Evolutionary conservation across 2,113 vertebrate species (phyloP).

Genomic region (Epinephelus moara): DNA sequence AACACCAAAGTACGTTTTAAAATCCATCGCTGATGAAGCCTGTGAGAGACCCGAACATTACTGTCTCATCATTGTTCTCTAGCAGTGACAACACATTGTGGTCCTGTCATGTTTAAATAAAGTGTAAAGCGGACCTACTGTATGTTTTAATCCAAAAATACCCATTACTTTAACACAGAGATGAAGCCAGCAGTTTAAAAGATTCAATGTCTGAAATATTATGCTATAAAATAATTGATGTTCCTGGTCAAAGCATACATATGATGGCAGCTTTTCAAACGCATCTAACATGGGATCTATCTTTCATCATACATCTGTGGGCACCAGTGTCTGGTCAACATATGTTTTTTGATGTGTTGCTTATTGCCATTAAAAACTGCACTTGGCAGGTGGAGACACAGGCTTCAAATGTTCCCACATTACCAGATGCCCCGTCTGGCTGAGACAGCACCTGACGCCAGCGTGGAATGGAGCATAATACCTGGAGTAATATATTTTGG

Average conservation of each 20-base stretch:
- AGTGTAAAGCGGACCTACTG: background rate
- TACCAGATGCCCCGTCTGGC: slow-evolving; percentile 60
- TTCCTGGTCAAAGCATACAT: background rate
- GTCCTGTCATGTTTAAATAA: background rate
- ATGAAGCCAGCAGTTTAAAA: background rate
- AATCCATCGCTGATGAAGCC: slow-evolving; percentile 15
- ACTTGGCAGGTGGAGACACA: slow-evolving; percentile 51
- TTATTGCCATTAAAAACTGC: slow-evolving; percentile 46
- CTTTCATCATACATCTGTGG: slow-evolving; percentile 34
- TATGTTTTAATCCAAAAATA: background rate
- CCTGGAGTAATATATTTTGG: slow-evolving; percentile 48
- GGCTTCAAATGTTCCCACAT: slow-evolving; percentile 54
- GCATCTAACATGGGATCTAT: slow-evolving; percentile 10
- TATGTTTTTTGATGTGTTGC: slow-evolving; percentile 51
- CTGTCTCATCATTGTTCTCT: background rate
- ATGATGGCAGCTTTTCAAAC: slow-evolving; percentile 13
- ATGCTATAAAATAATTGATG: background rate
- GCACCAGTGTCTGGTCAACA: slow-evolving; percentile 28
- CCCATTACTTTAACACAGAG: background rate
- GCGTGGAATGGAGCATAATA: slow-evolving; percentile 26
- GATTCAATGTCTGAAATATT: background rate
- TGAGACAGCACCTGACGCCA: slow-evolving; percentile 56
- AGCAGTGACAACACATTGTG: background rate
- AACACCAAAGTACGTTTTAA: slow-evolving; percentile 1
- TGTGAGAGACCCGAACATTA: slow-evolving; percentile 11